Evolutionary conservation across 2,113 vertebrate species (phyloP), one percentile per base, ranked within the genome.

Genomic region (Ranitomeya variabilis): DNA sequence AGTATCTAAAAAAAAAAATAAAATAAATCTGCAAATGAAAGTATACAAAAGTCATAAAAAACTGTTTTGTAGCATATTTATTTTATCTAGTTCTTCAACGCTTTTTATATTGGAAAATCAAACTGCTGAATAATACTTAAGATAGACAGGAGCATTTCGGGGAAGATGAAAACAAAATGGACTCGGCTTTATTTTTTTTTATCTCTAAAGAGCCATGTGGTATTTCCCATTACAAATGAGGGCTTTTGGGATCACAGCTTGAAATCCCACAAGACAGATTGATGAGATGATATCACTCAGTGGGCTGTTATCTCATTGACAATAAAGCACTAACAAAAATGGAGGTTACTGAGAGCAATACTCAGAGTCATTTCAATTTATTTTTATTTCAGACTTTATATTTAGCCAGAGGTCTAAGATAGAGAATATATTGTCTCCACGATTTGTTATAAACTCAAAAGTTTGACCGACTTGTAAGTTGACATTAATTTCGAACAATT

Each of bases 171-270:
- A 64, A 26, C 21, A 66, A 86, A 52, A 21, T 4, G 11, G 37
- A 69, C 16, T 54, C 6, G 12, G 74, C 73, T 77, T 78, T 62
- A n/a, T 78, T 60, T 52, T 55, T 69, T 80, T 78, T 89, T 89
- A 85, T 89, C 87, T 89, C 73, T 67, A 73, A 79, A 79, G 26
- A 89, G 52, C 71, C 87, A 89, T 85, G 45, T 85, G 73, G 73
- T 84, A 13, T 89, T 85, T 89, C 73, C 73, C 51, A 78, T 89
- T 79, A 85, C 81, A 69, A 77, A 84, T 69, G 31, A 79, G 67
- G 81, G 51, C 87, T 66, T 59, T 66, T 67, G 87, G 81, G 87
- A 89, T 89, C 73, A 85, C 60, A 78, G 82, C 71, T 74, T 66
- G 87, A 76, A 88, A 76, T 88, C 80, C 80, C 31, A 13, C 51